Base-by-base conservation (phyloP, 2,797 vertebrate genomes). In the Holocentrus rufus region DNA sequence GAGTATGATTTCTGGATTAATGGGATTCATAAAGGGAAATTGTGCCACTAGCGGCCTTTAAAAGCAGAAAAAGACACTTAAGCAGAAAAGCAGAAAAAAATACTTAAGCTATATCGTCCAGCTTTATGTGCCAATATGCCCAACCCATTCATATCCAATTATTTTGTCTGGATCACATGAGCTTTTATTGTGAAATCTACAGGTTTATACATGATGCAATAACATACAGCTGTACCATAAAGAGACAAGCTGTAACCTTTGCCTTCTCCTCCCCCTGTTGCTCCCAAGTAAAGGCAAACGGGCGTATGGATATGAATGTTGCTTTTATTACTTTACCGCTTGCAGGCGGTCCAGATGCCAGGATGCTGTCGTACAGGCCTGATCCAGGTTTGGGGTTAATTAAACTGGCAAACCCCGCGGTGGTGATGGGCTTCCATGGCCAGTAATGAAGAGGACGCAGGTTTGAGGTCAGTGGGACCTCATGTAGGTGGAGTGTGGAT, bases 351-450 rank as follows among this genome's bases (percentile, higher is more conserved):
- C 87, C 90, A 91, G 86, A 88, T 90, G 91, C 81, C 86, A 61
- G 79, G 85, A 86, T 86, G 79, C 86, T 85, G 90, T 88, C 72
- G 22, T 82, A 88, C 80, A 75, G 73, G 80, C 85, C 83, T 66
- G 70, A 65, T 80, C 82, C 87, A 80, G 83, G 75, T 85, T 85
- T 65, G 81, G 84, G 93, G 91, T 94, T 95, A 94, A 94, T 94
- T 93, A 93, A 93, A 93, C 84, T 91, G 85, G 82, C 88, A 84
- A 88, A 90, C 87, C 89, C 87, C 77, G 85, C 69, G 22, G 88
- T 34, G 82, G 76, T 61, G 61, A 79, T 68, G 71, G 70, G 72
- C 78, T 86, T 87, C 77, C 72, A 69, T 77, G 73, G 88, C 89
- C 89, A 81, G 85, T 77, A 76, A 77, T 79, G 80, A 85, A 75